Percentiles rank a stretch among this genome's conserved stretches.
Evolutionary conservation across 2,888 invertebrate genomes (phyloP).

Genomic region (Lasioglossum oenotherae): DNA sequence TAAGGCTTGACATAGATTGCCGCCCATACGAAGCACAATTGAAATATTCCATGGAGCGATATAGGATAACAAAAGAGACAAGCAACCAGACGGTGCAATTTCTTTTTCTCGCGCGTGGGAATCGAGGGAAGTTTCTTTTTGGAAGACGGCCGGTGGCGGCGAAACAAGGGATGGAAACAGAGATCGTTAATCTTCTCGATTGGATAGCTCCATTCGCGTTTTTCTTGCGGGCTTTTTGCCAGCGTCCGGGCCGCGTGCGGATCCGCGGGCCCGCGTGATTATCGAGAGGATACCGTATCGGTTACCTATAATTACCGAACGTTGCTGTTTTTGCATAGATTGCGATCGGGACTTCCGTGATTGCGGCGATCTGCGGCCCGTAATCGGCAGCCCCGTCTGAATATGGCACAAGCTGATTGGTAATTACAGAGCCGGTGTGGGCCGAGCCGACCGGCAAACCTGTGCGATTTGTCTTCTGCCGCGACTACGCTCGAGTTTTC

Average conservation of each 20-base stretch:
- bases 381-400: conserved; percentile 23
- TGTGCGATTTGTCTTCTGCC: conserved; percentile 7
- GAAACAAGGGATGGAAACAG: conserved; percentile 2
- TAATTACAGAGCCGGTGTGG: conserved; percentile 10
- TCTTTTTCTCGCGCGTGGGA: neutral
- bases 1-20: neutral
- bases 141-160: too few species aligned
- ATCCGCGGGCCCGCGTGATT: conserved; percentile 20
- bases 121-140: conserved; percentile 16
- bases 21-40: neutral
- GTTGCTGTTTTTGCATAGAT: conserved; percentile 40
- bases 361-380: conserved; percentile 24
- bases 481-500: neutral
- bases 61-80: neutral
- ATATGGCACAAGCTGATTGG: neutral
- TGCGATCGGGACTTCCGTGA: conserved; percentile 43
- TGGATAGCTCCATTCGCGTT: conserved; percentile 21
- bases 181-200: conserved; percentile 51
- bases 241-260: neutral
- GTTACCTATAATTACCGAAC: conserved; percentile 44
- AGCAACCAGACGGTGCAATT: neutral
- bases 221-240: conserved; percentile 34
- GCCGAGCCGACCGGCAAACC: neutral
- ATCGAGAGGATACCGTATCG: conserved; percentile 19
- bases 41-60: neutral